These are phyloP conservation scores for Machimus atricapillus DNA, from an alignment of 2,888 invertebrate genomes.

Conservation along the genomic window DNA sequence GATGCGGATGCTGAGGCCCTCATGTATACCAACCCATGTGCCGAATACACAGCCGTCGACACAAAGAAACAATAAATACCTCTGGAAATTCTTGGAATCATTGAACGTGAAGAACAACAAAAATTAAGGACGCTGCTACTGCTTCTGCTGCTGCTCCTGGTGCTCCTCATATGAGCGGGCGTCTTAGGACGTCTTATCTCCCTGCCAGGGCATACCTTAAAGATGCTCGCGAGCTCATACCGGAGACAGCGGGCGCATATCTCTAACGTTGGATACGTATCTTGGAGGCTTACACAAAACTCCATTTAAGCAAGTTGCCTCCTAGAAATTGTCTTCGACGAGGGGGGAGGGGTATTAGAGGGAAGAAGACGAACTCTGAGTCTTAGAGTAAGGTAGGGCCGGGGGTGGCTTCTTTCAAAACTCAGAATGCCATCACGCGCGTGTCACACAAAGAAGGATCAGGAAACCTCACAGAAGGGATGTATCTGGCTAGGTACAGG, in stretches of 20 bases:
- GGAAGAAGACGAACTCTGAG: neutral
- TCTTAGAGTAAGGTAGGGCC: neutral
- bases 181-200: constrained; percentile 25
- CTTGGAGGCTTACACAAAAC: constrained; percentile 17
- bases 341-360: no score
- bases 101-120: constrained; percentile 41
- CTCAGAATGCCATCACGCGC: constrained; percentile 33
- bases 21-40: neutral
- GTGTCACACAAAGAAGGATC: constrained; percentile 32
- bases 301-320: constrained; percentile 29
- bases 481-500: neutral
- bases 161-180: constrained; percentile 27
- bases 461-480: constrained; percentile 16
- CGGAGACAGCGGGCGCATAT: neutral
- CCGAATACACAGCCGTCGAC: constrained; percentile 14
- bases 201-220: constrained; percentile 10
- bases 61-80: constrained; percentile 44
- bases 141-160: neutral
- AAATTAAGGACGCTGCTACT: constrained; percentile 25
- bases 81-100: constrained; percentile 43
- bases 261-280: neutral
- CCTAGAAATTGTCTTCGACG: neutral
- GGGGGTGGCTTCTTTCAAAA: constrained; percentile 4
- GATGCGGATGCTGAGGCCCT: neutral
- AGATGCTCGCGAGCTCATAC: neutral